Conservation (phyloP, 2,113 vertebrate genomes). For the Spermophilus dauricus region DNA sequence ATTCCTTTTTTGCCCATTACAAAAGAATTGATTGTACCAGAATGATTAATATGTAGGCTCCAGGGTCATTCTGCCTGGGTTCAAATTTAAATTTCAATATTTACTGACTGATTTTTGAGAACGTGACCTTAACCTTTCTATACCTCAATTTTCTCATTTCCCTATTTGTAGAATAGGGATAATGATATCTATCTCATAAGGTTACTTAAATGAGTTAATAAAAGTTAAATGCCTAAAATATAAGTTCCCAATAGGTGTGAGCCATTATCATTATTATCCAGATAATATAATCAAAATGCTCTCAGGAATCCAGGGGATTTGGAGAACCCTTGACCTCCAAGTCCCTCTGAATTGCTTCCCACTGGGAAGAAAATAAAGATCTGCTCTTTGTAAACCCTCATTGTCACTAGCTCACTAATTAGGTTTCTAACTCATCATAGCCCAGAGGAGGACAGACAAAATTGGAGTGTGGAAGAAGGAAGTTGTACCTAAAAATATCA, state of each 20-base stretch:
- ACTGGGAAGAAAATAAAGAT: conserved; percentile 68
- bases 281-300: conserved; percentile 57
- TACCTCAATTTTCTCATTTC: conserved; percentile 9
- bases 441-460: conserved; percentile 72
- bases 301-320: conserved; percentile 46
- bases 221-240: conserved; percentile 51
- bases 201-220: conserved; percentile 57
- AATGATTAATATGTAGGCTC: neutral
- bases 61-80: neutral
- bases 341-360: conserved; percentile 15
- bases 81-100: conserved; percentile 49
- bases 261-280: conserved; percentile 5
- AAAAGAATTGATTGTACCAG: neutral
- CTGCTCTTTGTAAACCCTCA: conserved; percentile 56
- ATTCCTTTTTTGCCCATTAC: neutral
- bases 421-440: conserved; percentile 67
- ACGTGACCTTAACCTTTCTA: conserved; percentile 3
- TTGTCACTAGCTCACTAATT: conserved; percentile 76
- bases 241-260: conserved; percentile 9
- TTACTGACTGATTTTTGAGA: conserved; percentile 49
- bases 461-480: conserved; percentile 59
- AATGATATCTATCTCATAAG: conserved; percentile 17
- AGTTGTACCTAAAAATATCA: conserved; percentile 64
- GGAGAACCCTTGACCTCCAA: conserved; percentile 46
- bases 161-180: conserved; percentile 29